Conservation (phyloP, 2,888 invertebrate genomes). For the Polymixis lichenea region DNA sequence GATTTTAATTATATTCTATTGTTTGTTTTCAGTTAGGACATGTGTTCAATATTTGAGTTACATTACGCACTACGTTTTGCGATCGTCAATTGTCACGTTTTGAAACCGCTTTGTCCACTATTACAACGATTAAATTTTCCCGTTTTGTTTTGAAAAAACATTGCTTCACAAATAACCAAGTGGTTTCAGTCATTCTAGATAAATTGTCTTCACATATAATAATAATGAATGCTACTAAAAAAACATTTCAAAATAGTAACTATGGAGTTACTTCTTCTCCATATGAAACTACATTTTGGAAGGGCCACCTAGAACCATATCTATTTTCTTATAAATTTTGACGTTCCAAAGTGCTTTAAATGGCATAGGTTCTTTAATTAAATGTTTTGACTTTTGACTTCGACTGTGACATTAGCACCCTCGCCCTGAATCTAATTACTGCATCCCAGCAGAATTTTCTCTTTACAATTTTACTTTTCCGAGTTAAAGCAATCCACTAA, state of each 20-base stretch:
- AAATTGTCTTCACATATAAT: background rate
- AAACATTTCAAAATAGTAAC: background rate
- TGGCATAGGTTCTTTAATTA: background rate
- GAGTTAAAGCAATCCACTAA: background rate
- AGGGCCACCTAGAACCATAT: background rate
- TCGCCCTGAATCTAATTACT: background rate
- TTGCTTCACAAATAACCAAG: background rate
- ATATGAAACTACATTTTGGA: background rate
- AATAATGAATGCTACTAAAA: background rate
- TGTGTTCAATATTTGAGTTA: background rate
- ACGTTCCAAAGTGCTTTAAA: background rate
- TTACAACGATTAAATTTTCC: background rate
- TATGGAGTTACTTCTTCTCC: background rate
- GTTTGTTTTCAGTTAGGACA: slow-evolving; percentile 30
- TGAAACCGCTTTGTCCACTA: background rate
- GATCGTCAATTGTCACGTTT: background rate
- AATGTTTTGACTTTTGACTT: background rate
- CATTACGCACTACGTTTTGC: background rate
- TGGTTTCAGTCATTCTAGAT: background rate
- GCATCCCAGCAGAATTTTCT: background rate
- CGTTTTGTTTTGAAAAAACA: background rate
- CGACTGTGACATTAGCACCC: background rate
- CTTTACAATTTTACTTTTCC: background rate
- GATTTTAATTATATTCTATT: slow-evolving; percentile 39
- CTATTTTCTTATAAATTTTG: background rate